These are phyloP conservation scores for Rhinoraja longicauda DNA, from an alignment of 2,797 vertebrate genomes.

Conservation along the genomic window DNA sequence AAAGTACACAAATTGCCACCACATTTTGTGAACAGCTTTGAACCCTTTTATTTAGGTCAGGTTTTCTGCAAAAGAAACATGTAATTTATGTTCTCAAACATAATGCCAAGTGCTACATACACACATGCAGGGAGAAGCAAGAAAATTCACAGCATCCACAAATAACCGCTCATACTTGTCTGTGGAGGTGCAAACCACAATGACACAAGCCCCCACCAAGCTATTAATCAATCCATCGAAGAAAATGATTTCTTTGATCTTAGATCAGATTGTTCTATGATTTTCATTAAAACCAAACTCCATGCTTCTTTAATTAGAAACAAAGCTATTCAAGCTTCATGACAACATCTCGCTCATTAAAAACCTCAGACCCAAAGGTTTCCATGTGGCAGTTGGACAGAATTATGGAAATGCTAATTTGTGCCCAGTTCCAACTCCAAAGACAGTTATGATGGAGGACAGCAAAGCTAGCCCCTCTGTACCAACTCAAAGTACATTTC, in stretches of 20 bases:
- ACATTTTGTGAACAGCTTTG: neutral
- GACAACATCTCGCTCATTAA: neutral
- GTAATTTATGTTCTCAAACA: neutral
- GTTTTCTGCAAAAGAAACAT: neutral
- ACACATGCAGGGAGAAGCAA: neutral
- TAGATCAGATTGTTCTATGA: neutral
- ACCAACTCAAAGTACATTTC: neutral
- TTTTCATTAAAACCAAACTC: neutral
- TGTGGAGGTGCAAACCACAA: neutral
- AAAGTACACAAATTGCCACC: neutral
- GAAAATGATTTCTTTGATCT: neutral
- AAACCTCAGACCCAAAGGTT: neutral
- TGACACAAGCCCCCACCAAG: neutral
- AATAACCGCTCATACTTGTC: neutral
- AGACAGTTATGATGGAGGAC: neutral
- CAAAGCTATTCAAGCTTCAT: neutral
- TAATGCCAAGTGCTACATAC: neutral
- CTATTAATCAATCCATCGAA: neutral
- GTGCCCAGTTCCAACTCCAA: neutral
- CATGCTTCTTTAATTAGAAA: conserved; percentile 19
- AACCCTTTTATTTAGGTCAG: neutral
- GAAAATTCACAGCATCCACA: neutral
- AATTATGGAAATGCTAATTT: neutral
- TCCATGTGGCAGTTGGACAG: conserved; percentile 4
- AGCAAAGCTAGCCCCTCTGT: neutral